phyloP scores from a whole-genome alignment of 2,888 invertebrate species.

The Ryuthela nishihirai region DNA sequence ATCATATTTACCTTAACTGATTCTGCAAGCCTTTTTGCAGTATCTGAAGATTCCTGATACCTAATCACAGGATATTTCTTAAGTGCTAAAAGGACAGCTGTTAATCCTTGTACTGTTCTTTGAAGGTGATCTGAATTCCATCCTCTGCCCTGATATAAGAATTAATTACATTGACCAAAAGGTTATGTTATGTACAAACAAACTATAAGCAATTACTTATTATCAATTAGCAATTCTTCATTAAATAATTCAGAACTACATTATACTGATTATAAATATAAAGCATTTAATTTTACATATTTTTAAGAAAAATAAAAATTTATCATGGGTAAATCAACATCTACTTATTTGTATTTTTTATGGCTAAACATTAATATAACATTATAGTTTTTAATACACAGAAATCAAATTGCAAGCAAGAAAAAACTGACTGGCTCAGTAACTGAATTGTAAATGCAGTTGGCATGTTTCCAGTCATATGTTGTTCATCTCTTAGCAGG shows the following conservation, averaged over 20 bases:
- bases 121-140: slow-evolving; percentile 77
- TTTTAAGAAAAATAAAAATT: too few relatives aligned
- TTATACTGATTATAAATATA: neutral
- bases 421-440: too few relatives aligned
- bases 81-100: slow-evolving; percentile 80
- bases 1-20: slow-evolving; percentile 64
- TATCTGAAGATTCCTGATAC: slow-evolving; percentile 79
- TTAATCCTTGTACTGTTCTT: slow-evolving; percentile 77
- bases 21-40: slow-evolving; percentile 79
- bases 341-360: too few relatives aligned
- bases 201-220: neutral
- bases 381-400: too few relatives aligned
- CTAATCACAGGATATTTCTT: slow-evolving; percentile 85
- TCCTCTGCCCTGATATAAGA: slow-evolving; percentile 55
- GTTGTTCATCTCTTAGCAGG: too few relatives aligned
- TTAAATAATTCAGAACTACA: neutral
- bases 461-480: too few relatives aligned
- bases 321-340: too few relatives aligned
- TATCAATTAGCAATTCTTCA: too few relatives aligned
- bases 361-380: too few relatives aligned
- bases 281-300: neutral
- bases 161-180: slow-evolving; percentile 47
- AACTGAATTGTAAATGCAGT: too few relatives aligned
- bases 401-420: too few relatives aligned
- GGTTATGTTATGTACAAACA: neutral